These are phyloP conservation scores for Scaptomyza hsui DNA, from an alignment of 1,140 invertebrate genomes.

Conservation along the genomic window DNA sequence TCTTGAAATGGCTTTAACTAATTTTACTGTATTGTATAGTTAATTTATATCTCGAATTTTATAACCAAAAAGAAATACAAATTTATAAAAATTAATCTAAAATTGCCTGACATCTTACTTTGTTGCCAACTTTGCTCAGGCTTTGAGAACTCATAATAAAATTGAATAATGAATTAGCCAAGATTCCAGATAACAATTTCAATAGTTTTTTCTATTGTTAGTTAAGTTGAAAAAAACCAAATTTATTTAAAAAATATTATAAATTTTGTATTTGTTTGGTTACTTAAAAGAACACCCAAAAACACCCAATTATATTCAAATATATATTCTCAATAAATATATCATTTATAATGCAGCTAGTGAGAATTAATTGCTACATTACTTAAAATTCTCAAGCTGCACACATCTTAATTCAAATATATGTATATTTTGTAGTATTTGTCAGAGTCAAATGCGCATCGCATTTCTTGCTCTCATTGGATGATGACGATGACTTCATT, in stretches of 20 bases:
- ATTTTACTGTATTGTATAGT: background rate
- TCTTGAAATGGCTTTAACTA: background rate
- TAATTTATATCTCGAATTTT: background rate
- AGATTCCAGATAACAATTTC: no score
- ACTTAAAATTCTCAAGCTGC: conserved; percentile 14
- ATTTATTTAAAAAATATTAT: no score
- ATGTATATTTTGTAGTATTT: conserved; percentile 2
- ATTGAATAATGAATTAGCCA: no score
- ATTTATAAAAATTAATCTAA: no score
- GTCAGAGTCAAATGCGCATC: conserved; percentile 21
- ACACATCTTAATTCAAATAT: conserved; percentile 10
- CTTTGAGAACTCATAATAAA: no score
- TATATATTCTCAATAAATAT: background rate
- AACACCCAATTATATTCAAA: no score
- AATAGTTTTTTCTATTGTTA: no score
- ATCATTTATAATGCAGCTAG: background rate
- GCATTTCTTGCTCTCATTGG: conserved; percentile 37
- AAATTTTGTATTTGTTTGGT: no score
- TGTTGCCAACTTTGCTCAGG: no score
- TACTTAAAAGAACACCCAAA: no score
- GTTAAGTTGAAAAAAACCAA: no score
- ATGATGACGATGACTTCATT: conserved; percentile 58
- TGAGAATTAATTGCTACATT: conserved; percentile 10
- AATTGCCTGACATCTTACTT: no score
- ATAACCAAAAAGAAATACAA: background rate